These are phyloP conservation scores for Caenorhabditis sulstoni DNA, from an alignment of 2,888 invertebrate species.

Conservation along the genomic window DNA sequence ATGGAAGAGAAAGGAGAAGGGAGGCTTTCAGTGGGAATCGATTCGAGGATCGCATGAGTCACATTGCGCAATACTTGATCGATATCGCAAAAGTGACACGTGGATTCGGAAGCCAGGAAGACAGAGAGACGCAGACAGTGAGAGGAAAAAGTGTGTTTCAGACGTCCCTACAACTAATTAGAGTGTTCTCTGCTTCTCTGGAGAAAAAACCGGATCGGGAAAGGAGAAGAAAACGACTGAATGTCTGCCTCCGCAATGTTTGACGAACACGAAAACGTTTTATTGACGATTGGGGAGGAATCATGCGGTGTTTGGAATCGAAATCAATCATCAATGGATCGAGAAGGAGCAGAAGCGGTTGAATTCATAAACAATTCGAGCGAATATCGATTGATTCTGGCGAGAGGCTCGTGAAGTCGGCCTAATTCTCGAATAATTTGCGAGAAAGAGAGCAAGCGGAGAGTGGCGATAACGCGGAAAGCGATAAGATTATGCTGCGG, in stretches of 20 bases:
- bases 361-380: conserved; percentile 27
- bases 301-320: conserved; percentile 2
- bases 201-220: conserved; percentile 16
- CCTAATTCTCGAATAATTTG: conserved; percentile 4
- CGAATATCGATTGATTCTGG: not conserved
- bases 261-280: conserved; percentile 25
- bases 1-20: conserved; percentile 1
- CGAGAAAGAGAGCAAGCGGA: conserved; percentile 26
- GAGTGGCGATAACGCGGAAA: conserved; percentile 26
- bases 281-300: not conserved
- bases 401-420: not conserved
- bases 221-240: conserved; percentile 19
- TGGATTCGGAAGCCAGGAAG: not conserved
- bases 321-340: not conserved
- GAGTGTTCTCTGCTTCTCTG: conserved; percentile 14
- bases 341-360: not conserved
- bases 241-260: conserved; percentile 30
- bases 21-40: conserved; percentile 13
- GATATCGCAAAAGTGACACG: conserved; percentile 37
- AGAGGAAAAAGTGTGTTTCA: too few relatives aligned
- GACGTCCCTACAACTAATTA: not conserved
- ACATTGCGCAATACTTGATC: conserved; percentile 45
- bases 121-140: conserved; percentile 15
- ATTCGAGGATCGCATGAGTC: not conserved
- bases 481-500: conserved; percentile 35